Evolutionary conservation across 2,888 invertebrate genomes (phyloP).

Genomic region (Smittia sp.): DNA sequence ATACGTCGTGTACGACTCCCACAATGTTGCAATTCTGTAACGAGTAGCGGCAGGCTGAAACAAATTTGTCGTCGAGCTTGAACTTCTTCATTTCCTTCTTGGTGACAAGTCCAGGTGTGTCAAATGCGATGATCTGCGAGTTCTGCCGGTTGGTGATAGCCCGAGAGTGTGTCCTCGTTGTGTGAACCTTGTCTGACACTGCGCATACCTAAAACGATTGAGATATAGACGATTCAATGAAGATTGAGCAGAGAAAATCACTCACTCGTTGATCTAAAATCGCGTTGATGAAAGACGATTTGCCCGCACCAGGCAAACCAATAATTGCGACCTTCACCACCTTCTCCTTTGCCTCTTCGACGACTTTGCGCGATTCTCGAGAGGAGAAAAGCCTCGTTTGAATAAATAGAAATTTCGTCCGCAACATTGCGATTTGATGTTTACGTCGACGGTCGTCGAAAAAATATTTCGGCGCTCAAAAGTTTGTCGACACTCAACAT

Average conservation of each 20-base stretch:
- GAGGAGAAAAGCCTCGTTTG: not conserved
- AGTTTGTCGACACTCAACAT: not conserved
- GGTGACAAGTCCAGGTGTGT: constrained; percentile 88
- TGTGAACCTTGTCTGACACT: constrained; percentile 87
- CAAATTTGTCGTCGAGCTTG: constrained; percentile 59
- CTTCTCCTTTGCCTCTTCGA: constrained; percentile 45
- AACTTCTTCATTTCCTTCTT: constrained; percentile 59
- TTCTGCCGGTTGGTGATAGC: constrained; percentile 72
- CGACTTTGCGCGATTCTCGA: not conserved
- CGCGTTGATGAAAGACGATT: constrained; percentile 90
- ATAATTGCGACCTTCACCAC: constrained; percentile 78
- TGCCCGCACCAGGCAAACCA: constrained; percentile 92
- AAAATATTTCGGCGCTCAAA: no score
- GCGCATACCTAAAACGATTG: constrained; percentile 72
- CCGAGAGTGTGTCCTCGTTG: constrained; percentile 70
- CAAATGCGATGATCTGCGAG: constrained; percentile 86
- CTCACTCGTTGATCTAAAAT: constrained; percentile 74
- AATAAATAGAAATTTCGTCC: not conserved
- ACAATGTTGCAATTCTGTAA: constrained; percentile 73
- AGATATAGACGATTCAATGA: not conserved
- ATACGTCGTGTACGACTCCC: constrained; percentile 82
- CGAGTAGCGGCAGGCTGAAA: constrained; percentile 56
- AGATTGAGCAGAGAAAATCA: constrained; percentile 41
- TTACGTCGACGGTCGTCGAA: no score
- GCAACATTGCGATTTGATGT: no score